phyloP scores from a whole-genome alignment of 2,888 invertebrate species.

The Fissipunctia ypsillon region DNA sequence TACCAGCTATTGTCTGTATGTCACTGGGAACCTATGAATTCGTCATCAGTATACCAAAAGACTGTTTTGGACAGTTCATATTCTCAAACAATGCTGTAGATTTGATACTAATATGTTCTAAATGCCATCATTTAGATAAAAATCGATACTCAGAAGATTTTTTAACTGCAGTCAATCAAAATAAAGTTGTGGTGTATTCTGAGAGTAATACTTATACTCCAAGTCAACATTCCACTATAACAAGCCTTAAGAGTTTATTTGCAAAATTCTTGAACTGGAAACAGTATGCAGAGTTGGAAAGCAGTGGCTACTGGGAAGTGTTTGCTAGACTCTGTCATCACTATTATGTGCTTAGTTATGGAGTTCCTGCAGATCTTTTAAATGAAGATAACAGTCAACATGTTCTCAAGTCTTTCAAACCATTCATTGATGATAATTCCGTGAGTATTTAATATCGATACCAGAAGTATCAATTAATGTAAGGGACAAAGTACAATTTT shows the following conservation, averaged over 20 bases:
- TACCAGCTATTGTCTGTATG: slow-evolving; percentile 82
- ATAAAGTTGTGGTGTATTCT: slow-evolving; percentile 70
- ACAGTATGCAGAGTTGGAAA: slow-evolving; percentile 76
- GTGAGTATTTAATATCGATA: slow-evolving; percentile 59
- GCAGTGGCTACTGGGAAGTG: slow-evolving; percentile 78
- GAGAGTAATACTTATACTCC: slow-evolving; percentile 70
- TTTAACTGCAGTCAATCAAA: slow-evolving; percentile 59
- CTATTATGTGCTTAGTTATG: slow-evolving; percentile 82
- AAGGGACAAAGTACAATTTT: no score
- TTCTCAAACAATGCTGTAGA: slow-evolving; percentile 72
- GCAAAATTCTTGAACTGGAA: slow-evolving; percentile 83
- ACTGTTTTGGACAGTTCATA: slow-evolving; percentile 74
- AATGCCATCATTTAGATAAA: slow-evolving; percentile 75
- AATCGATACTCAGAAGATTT: slow-evolving; percentile 58
- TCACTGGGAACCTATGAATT: slow-evolving; percentile 77
- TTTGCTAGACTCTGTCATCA: slow-evolving; percentile 80
- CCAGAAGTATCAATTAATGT: no score
- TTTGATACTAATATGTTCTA: slow-evolving; percentile 78
- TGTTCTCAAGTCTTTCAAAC: slow-evolving; percentile 78
- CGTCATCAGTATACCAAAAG: slow-evolving; percentile 63
- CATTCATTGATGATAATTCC: slow-evolving; percentile 62
- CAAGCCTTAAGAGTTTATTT: slow-evolving; percentile 77
- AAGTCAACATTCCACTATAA: slow-evolving; percentile 72
- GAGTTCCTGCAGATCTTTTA: slow-evolving; percentile 75
- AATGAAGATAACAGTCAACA: slow-evolving; percentile 77